Evolutionary conservation across 1,140 invertebrate species (phyloP), one percentile per base, ranked within the genome.

Genomic region (Drosophila saltans): DNA sequence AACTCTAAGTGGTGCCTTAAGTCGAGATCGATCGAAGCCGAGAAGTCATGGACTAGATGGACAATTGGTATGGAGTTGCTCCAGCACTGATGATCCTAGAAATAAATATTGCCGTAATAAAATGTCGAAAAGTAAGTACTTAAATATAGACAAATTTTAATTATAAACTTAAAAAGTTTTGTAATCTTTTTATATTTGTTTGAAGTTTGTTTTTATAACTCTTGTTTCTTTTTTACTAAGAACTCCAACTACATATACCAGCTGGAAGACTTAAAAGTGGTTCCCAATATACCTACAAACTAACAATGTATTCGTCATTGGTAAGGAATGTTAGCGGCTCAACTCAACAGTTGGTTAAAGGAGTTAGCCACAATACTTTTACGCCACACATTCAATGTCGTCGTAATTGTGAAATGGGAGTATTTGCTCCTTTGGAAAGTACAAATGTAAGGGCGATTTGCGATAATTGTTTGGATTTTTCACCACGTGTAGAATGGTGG

Each of bases 61-160:
- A 24, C 8, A 30, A 5, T 56, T 69, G 26, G 8, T 24, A 1
- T 76, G 66, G 66, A 16, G 10, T 16, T 76, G 74, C 10, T 1
- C 10, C 0, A 69, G 72, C 39, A 0, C 1, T 0, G 24, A 75
- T 26, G 72, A 76, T 58, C 11, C 21, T 0, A 1, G 0, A 0
- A 76, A 76, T 39, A 0, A 3, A 1, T 76, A 36, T 64, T 76
- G 74, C 36, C 4, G 8, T 1, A 5, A 1, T 39, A 2, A 52
- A 2, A 59, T 76, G 59, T 59, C 72, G 11, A 21, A 7, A 4
- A 59, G 72, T 76, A 26, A 75, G 72, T 63, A 61, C 45, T 36
- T 65, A 7, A 10, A 36, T 16, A 16, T 16, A 16, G 16, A 16
- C 16, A 16, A 16, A 16, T 16, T 0, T 16, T 16, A 16, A 16